Base-by-base conservation (phyloP, 2,888 invertebrate species). In the Xestobium rufovillosum region DNA sequence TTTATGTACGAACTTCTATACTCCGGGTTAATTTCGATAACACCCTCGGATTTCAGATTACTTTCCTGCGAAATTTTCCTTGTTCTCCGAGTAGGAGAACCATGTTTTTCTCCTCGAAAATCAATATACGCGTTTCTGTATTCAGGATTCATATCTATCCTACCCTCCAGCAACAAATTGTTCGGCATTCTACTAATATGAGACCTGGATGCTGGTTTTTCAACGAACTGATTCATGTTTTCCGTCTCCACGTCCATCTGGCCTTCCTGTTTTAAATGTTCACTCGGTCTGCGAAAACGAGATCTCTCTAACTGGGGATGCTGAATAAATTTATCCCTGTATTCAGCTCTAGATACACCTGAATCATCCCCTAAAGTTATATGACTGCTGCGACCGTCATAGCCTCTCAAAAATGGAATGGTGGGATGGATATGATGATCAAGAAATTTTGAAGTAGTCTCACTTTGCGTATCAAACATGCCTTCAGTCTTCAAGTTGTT, bases 401-500 rank as follows among this genome's bases (percentile, higher is more conserved):
- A 19, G 14, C 50, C 52, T 16, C 61, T 43, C n/a, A 63, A 41
- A 43, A 56, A 57, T 1, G 64, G 63, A 25, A 63, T 64, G 10
- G 55, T 45, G 0, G 61, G 61, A 36, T 61, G 61, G 10, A 52
- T 48, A 26, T 55, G 50, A 34, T 54, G 51, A 3, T 47, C 44
- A n/a, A 67, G 54, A 41, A 63, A 65, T 42, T 67, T 63, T 12
- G 64, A 64, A 38, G 61, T 59, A 36, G 65, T 62, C 39, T 68
- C 66, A 3, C 66, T 65, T 35, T 55, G 54, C 2, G 57, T 56
- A 14, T 64, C 61, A 42, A 68, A 60, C 28, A 63, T 57, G 10
- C 71, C 70, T 41, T 69, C 69, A 55, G 69, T 42, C 35, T 56
- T 56, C 16, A 63, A 44, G 46, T 63, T 60, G 34, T 63, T 51